Evolutionary conservation across 2,888 invertebrate genomes (phyloP), one percentile per base, ranked within the genome.

Genomic region (Notocelia uddmanniana): DNA sequence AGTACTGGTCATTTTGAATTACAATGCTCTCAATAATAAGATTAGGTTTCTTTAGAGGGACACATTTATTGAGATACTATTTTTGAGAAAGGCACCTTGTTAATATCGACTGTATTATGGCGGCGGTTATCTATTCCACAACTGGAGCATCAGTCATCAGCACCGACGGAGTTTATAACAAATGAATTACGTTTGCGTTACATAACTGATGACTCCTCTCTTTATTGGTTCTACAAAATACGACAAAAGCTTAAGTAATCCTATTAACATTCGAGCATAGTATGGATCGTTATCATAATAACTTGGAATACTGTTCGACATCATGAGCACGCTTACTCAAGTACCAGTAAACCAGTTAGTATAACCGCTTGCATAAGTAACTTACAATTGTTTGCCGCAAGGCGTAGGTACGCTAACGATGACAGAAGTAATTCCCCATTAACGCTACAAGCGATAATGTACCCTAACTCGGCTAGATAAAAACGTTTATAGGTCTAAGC

Each of bases 301-400:
- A 26, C 45, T 55, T 57, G 52, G n/a, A 37, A 63, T 52, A 15
- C 45, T 37, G 41, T 13, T 55, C 37, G 55, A 23, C n/a, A 21
- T 76, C 74, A 63, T 70, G 73, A 76, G 76, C 41, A 75, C 68
- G 74, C 55, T 55, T 34, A 55, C 60, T 37, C 60, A 71, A 71
- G 59, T 15, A 34, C 21, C n/a, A 23, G 50, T 55, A 60, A 68
- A 72, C 67, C 55, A 72, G 67, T 68, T 62, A 68, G 55, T 34
- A 31, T 34, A 31, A 26, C 73, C 69, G 74, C 76, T 82, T 80
- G 74, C 77, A 77, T 78, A 83, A 83, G 76, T 75, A 75, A 74
- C 73, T 76, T 77, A 78, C 80, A 77, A 84, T 82, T 84, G 82
- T 83, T 80, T 73, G 31, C 76, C 73, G 76, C 77, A 31, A 68